Conservation (phyloP, 2,797 vertebrate species). For the Macrochelys suwanniensis region DNA sequence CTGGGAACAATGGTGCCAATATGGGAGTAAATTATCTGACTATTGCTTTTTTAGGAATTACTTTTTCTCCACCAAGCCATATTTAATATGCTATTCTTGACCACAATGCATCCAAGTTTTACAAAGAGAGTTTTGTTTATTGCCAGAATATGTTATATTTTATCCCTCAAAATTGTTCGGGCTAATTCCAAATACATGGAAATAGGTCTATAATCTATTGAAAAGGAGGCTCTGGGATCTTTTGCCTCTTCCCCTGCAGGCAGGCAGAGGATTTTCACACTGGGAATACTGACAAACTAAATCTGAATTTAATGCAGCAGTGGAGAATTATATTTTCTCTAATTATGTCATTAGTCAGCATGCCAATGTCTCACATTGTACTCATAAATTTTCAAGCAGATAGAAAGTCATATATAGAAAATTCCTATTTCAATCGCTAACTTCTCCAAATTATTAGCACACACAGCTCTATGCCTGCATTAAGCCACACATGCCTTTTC, state of each 20-base stretch:
- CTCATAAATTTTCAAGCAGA: conserved; percentile 69
- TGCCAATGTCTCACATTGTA: conserved; percentile 56
- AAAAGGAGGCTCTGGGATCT: conserved; percentile 15
- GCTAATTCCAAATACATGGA: neutral
- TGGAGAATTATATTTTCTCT: conserved; percentile 40
- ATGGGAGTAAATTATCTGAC: neutral
- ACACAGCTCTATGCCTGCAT: neutral
- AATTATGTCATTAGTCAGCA: conserved; percentile 69
- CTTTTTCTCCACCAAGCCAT: neutral
- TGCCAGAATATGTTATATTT: neutral
- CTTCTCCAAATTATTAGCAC: conserved; percentile 55
- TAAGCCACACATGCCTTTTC: neutral
- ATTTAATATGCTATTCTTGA: neutral
- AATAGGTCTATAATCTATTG: neutral
- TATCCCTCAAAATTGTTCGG: neutral
- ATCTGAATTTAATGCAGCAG: conserved; percentile 63
- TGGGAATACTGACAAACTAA: conserved; percentile 43
- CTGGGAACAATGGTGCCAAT: neutral
- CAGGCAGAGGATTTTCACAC: conserved; percentile 27
- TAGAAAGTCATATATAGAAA: conserved; percentile 48
- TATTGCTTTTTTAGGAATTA: neutral
- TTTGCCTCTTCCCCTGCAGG: conserved; percentile 2
- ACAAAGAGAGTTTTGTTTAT: neutral
- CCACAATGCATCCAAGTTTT: neutral
- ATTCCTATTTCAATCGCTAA: conserved; percentile 60